A percentile compares a stretch with the other conserved stretches of the same genome.
These are phyloP conservation scores for Drosophila paulistorum DNA, from an alignment of 1,140 invertebrate species.

Conservation along the genomic window DNA sequence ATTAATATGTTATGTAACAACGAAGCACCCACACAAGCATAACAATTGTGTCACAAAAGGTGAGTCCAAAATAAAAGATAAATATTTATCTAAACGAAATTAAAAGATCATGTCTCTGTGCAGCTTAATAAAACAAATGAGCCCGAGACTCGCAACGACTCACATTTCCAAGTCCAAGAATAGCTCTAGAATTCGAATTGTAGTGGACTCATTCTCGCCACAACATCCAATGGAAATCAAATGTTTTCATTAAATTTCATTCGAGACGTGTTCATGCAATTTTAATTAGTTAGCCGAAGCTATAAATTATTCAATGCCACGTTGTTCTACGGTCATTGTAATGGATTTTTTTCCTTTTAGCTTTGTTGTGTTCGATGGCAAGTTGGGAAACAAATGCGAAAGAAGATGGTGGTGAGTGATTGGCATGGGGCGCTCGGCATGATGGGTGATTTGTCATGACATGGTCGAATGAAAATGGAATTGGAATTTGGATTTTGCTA, in stretches of 20 bases:
- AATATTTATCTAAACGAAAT: conserved; percentile 70
- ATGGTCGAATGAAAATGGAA: conserved; percentile 8
- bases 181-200: not conserved
- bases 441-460: conserved; percentile 9
- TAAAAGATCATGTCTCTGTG: conserved; percentile 54
- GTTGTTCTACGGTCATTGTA: conserved; percentile 37
- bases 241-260: conserved; percentile 78
- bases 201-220: conserved; percentile 11
- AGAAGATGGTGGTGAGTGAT: not conserved
- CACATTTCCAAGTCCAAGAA: not conserved
- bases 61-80: conserved; percentile 51
- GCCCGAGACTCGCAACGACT: not conserved
- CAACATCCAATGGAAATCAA: conserved; percentile 61
- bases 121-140: conserved; percentile 49
- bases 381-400: not conserved
- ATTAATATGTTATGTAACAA: conserved; percentile 10
- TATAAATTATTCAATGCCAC: conserved; percentile 71
- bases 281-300: conserved; percentile 66
- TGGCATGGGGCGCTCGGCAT: not conserved
- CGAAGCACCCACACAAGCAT: conserved; percentile 11
- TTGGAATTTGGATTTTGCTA: not conserved
- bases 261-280: conserved; percentile 74
- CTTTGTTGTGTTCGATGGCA: conserved; percentile 8
- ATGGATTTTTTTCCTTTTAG: conserved; percentile 30
- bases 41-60: conserved; percentile 4